Conservation (phyloP, 2,888 invertebrate genomes). For the Tetanocera ferruginea region DNA sequence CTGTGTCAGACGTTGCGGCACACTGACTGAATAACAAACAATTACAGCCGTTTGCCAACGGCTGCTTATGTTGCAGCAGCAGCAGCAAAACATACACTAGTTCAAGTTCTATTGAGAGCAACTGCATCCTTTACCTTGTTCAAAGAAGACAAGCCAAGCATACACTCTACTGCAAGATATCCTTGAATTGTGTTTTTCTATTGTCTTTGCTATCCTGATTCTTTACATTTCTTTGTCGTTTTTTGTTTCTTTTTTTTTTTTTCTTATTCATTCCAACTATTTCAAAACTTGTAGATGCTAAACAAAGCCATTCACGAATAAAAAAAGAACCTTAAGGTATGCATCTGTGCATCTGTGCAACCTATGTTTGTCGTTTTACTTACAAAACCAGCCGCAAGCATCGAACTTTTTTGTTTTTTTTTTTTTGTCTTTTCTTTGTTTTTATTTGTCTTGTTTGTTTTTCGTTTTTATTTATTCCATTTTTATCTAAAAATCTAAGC, state of each 20-base stretch:
- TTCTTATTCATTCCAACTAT: not conserved
- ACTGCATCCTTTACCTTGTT: not conserved
- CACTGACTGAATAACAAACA: not conserved
- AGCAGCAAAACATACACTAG: not conserved
- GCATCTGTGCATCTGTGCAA: too few relatives aligned
- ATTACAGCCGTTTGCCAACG: not conserved
- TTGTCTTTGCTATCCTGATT: not conserved
- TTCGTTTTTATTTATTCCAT: not conserved
- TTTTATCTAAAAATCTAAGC: not conserved
- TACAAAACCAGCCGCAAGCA: not conserved
- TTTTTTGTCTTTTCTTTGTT: not conserved
- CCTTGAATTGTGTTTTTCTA: conserved; percentile 10
- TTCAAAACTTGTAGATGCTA: not conserved
- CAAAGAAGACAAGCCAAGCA: not conserved
- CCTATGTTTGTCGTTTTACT: too few relatives aligned
- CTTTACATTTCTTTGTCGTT: not conserved
- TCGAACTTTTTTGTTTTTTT: not conserved
- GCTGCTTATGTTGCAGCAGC: not conserved
- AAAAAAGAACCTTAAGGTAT: not conserved
- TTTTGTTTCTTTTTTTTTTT: not conserved
- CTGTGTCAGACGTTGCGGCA: not conserved
- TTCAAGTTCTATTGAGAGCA: not conserved
- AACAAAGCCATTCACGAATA: conserved; percentile 19
- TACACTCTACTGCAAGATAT: not conserved
- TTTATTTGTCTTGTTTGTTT: not conserved